Conservation (phyloP, 2,888 invertebrate species). For the Nebria salina region DNA sequence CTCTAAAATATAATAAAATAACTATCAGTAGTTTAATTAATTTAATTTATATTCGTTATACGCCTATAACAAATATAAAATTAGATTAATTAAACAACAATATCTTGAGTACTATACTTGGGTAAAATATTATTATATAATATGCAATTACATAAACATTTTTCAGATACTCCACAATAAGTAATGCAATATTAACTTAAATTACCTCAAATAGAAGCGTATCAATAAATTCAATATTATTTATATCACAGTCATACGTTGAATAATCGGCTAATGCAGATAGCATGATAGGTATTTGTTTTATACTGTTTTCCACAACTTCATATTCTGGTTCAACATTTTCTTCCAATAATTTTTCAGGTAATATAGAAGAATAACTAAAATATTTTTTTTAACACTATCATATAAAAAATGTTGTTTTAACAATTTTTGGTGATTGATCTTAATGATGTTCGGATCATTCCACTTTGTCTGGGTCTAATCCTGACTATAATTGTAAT, state of each 20-base stretch:
- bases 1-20: constrained; percentile 51
- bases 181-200: neutral
- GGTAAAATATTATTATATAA: no score
- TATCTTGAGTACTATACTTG: no score
- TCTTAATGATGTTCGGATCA: no score
- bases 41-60: no score
- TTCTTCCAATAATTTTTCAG: constrained; percentile 11
- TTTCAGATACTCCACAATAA: constrained; percentile 53
- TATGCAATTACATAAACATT: constrained; percentile 57
- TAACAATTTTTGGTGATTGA: no score
- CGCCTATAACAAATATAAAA: no score
- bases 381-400: no score
- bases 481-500: neutral
- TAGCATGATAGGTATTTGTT: constrained; percentile 63
- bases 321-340: constrained; percentile 57
- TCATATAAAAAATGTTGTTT: no score
- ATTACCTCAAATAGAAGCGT: constrained; percentile 67
- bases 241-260: constrained; percentile 63
- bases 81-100: no score
- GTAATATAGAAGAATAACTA: neutral
- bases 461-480: neutral
- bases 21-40: no score
- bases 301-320: constrained; percentile 53
- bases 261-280: constrained; percentile 67
- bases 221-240: constrained; percentile 64